Conservation (phyloP, 2,888 invertebrate species). For the Pseudococcus jackbeardsleyi region DNA sequence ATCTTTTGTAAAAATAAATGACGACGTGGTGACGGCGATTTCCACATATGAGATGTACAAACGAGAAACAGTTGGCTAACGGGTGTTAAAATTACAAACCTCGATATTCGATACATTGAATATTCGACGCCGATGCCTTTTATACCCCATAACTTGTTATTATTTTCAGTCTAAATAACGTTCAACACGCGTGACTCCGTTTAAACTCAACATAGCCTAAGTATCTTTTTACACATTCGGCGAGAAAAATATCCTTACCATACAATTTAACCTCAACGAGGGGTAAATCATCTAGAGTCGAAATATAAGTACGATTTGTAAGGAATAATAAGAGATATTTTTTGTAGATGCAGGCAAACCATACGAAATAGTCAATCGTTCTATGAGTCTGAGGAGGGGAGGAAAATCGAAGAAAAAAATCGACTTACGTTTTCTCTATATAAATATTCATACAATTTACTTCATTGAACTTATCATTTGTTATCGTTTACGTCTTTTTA, state of each 20-base stretch:
- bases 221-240: background rate
- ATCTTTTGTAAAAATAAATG: background rate
- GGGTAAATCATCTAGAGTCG: background rate
- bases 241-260: background rate
- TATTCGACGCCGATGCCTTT: background rate
- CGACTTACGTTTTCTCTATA: background rate
- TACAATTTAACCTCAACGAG: background rate
- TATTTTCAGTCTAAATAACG: constrained; percentile 19
- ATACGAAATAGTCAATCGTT: background rate
- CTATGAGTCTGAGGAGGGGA: background rate
- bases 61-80: constrained; percentile 33
- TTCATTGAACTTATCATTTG: constrained; percentile 30
- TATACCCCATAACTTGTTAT: constrained; percentile 17
- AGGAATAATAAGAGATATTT: background rate
- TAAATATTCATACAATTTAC: constrained; percentile 38
- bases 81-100: constrained; percentile 36
- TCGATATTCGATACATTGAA: constrained; percentile 37
- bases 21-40: background rate
- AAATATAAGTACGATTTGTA: background rate
- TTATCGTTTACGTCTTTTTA: constrained; percentile 33
- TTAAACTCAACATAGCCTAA: background rate
- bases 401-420: background rate
- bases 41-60: background rate
- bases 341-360: background rate
- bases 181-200: background rate